Percentiles rank a stretch among this genome's conserved stretches.
These are phyloP conservation scores for Astropecten irregularis DNA, from an alignment of 53 echinoderm and acorn worm species.

Conservation along the genomic window DNA sequence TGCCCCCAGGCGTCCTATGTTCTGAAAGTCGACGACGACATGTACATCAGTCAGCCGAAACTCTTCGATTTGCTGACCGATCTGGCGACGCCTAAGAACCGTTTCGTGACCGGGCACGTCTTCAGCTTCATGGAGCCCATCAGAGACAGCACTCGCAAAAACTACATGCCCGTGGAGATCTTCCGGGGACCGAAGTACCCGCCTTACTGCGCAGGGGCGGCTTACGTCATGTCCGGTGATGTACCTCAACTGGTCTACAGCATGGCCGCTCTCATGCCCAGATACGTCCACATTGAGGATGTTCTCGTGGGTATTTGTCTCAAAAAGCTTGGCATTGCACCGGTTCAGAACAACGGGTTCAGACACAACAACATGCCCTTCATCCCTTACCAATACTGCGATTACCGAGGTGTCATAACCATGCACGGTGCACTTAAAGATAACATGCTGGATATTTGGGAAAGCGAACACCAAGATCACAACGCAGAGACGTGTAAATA, in stretches of 20 bases:
- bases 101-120: slow-evolving; percentile 41
- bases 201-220: slow-evolving; percentile 67
- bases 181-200: slow-evolving; percentile 58
- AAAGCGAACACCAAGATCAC: not conserved
- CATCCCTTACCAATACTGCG: slow-evolving; percentile 8
- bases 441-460: not conserved
- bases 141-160: slow-evolving; percentile 36
- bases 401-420: slow-evolving; percentile 10
- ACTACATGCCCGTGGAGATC: slow-evolving; percentile 53
- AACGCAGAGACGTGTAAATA: too few species aligned
- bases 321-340: slow-evolving; percentile 30
- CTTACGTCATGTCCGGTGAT: slow-evolving; percentile 62
- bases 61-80: slow-evolving; percentile 29
- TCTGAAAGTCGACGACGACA: slow-evolving; percentile 76
- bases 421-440: not conserved
- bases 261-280: slow-evolving; percentile 15
- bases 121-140: slow-evolving; percentile 36
- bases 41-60: slow-evolving; percentile 62
- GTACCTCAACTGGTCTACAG: slow-evolving; percentile 25
- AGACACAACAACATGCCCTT: not conserved
- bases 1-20: slow-evolving; percentile 66
- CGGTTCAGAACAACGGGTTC: slow-evolving; percentile 28
- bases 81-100: not conserved
- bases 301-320: slow-evolving; percentile 53
- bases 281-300: slow-evolving; percentile 58